phyloP scores from a whole-genome alignment of 1,140 invertebrate genomes.

The Drosophila dunni region DNA sequence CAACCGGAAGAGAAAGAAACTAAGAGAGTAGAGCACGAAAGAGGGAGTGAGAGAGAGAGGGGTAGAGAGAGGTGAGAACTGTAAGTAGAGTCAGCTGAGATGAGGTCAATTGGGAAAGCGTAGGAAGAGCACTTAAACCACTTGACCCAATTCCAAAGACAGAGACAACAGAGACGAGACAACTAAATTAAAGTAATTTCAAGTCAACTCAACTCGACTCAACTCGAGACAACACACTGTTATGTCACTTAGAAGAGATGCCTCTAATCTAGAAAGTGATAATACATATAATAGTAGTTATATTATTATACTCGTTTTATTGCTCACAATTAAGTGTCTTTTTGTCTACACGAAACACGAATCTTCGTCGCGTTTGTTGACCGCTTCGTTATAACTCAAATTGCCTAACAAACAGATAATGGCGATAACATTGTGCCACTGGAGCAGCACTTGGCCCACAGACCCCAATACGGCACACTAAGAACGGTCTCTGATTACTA shows the following conservation, averaged over 20 bases:
- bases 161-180: not conserved
- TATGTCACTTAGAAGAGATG: conserved; percentile 5
- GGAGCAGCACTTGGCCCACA: conserved; percentile 27
- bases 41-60: not conserved
- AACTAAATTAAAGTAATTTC: too few relatives aligned
- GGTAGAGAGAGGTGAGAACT: not conserved
- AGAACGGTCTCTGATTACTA: not conserved
- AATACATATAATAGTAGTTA: not conserved
- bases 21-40: not conserved
- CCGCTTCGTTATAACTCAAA: conserved; percentile 10
- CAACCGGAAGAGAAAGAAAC: conserved; percentile 2
- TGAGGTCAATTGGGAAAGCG: conserved; percentile 13
- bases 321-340: conserved; percentile 26
- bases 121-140: conserved; percentile 10
- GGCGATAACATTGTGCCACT: conserved; percentile 15
- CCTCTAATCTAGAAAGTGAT: conserved; percentile 20
- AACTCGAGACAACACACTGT: not conserved
- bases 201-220: too few relatives aligned
- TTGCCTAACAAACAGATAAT: conserved; percentile 14
- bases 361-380: not conserved
- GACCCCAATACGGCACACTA: conserved; percentile 5
- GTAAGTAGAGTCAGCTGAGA: not conserved
- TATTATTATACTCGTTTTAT: conserved; percentile 4
- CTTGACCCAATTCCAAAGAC: conserved; percentile 21
- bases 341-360: conserved; percentile 2